Conservation (phyloP, 2,888 invertebrate genomes). For the Perizoma affinitatum region DNA sequence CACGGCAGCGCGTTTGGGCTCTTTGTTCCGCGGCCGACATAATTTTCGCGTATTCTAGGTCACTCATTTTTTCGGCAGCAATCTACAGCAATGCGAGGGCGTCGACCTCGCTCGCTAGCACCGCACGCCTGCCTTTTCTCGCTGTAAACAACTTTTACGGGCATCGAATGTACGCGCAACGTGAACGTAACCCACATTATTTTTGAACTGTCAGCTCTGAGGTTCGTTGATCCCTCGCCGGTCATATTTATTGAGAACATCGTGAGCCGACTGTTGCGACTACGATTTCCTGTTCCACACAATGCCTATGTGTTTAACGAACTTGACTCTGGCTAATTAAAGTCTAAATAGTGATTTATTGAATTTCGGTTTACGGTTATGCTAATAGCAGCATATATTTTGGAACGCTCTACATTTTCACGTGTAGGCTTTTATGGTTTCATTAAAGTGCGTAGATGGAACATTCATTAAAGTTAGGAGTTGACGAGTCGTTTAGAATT, state of each 20-base stretch:
- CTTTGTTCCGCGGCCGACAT: conserved; percentile 78
- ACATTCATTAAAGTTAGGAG: conserved; percentile 11
- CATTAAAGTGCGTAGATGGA: conserved; percentile 8
- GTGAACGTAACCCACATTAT: conserved; percentile 84
- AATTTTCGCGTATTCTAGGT: conserved; percentile 74
- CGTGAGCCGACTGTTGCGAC: conserved; percentile 63
- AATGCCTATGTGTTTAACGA: conserved; percentile 51
- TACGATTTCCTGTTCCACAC: conserved; percentile 69
- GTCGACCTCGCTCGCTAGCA: conserved; percentile 66
- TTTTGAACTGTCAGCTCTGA: conserved; percentile 82
- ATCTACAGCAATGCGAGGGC: conserved; percentile 70
- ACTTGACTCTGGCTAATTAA: conserved; percentile 51
- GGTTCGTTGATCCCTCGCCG: conserved; percentile 77
- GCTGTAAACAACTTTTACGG: conserved; percentile 82
- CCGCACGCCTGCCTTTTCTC: conserved; percentile 57
- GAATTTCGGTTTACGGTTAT: conserved; percentile 38
- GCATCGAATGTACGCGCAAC: conserved; percentile 80
- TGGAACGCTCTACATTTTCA: conserved; percentile 29
- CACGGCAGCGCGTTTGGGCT: conserved; percentile 47
- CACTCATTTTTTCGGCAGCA: conserved; percentile 81
- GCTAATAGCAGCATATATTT: conserved; percentile 31
- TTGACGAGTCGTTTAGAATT: conserved; percentile 3
- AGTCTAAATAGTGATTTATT: conserved; percentile 38
- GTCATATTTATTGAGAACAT: conserved; percentile 79
- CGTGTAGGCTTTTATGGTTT: conserved; percentile 29